Evolutionary conservation across 2,113 vertebrate species (phyloP), one percentile per base, ranked within the genome.

Genomic region (Panthera leo): DNA sequence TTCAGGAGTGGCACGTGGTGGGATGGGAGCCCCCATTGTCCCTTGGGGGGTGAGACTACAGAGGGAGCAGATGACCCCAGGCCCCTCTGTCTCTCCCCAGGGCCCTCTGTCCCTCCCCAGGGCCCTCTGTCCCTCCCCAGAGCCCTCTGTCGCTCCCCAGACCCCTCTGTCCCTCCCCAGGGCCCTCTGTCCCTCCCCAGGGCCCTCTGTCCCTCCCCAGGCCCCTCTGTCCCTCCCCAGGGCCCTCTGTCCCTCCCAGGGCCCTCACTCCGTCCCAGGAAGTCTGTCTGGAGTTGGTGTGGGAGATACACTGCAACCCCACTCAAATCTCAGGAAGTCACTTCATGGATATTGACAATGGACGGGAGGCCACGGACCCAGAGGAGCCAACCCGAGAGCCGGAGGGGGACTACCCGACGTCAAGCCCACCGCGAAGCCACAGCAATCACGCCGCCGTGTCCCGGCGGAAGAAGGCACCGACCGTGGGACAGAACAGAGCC

Each of bases 391-490:
- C n/a, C n/a, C n/a, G n/a, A n/a, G n/a, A n/a, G n/a, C n/a, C n/a
- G n/a, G 58, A 53, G 71, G n/a, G 45, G 19, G 5, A 7, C 36
- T 9, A 16, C 8, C 53, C 12, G 3, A 5, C 84, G 0, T 2
- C 21, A 19, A 4, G 63, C 92, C 19, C 9, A 13, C 48, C n/a
- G 4, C 4, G 10, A 58, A 21, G 61, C 14, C 4, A 3, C 31
- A 5, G 61, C 0, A 6, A 10, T n/a, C 48, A 21, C 7, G n/a
- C 29, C 27, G 0, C 19, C 1, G 8, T 13, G 7, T n/a, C 0
- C 5, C 0, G 31, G 29, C 11, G 45, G 8, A 45, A 55, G 92
- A 42, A 42, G 67, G 21, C 19, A 55, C 48, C 29, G 21, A 68
- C 21, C 48, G 4, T 27, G 15, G 29, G 14, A 6, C 84, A n/a